Evolutionary conservation across 2,797 vertebrate species (phyloP), one percentile per base, ranked within the genome.

Genomic region (Acrossocheilus wenchowensis): DNA sequence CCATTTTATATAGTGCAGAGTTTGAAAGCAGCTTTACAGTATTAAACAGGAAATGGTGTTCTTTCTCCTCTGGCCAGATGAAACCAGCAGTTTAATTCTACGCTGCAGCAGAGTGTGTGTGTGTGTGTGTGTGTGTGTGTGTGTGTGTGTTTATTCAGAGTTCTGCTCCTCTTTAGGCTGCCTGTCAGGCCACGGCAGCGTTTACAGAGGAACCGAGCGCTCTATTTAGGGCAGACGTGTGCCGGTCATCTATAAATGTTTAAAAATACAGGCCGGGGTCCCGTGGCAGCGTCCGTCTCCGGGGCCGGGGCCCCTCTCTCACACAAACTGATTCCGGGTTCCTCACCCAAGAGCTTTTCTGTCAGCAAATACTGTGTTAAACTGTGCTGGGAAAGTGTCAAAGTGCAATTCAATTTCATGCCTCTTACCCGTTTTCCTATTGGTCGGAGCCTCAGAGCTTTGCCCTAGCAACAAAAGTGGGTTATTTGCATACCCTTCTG

Each of bases 391-490:
- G 90, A 96, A 98, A 97, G 97, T 98, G 97, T 98, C 98, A 97
- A 97, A 97, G 98, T 97, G 96, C 97, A 96, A 96, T 97, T 96
- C 98, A 97, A 94, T 96, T 97, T 96, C 97, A 99, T 98, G 98
- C 98, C 97, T 97, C 96, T 97, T 96, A 97, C 97, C 97, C 97
- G 97, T 97, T 98, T 98, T 97, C 96, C 97, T 96, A 99, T 99
- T 99, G 98, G 98, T 96, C 96, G 94, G 93, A 95, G 94, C 96
- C 92, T 89, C 95, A 94, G 95, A 93, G 97, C 97, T 99, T 96
- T 98, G 92, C 97, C 98, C 97, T 97, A 97, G 98, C 97, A 99
- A 99, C 98, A 97, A 96, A 96, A 97, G 95, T 96, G 96, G 94
- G 91, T 93, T 95, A 98, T 99, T 99, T 98, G 97, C 98, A 99